A percentile compares a stretch with the other conserved stretches of the same genome.
These are phyloP conservation scores for Sandelia bainsii DNA, from an alignment of 2,797 vertebrate species.

Conservation along the genomic window DNA sequence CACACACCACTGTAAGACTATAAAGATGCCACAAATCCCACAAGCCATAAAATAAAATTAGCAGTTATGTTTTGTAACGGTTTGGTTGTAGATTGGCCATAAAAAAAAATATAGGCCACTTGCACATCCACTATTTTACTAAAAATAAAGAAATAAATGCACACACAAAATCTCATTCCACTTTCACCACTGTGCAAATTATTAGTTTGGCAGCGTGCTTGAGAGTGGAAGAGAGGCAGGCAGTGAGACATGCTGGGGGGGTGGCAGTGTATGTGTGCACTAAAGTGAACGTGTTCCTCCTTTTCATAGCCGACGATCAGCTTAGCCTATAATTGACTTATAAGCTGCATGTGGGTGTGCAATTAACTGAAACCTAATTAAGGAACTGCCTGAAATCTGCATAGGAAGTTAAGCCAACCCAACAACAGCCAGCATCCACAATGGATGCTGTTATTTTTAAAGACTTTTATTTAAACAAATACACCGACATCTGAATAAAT, in stretches of 20 bases:
- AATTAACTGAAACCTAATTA: slow-evolving; percentile 75
- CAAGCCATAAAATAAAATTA: neutral
- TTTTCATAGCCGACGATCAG: slow-evolving; percentile 53
- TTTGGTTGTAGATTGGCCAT: neutral
- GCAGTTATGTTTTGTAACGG: neutral
- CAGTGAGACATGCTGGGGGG: slow-evolving; percentile 21
- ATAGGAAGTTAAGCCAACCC: slow-evolving; percentile 45
- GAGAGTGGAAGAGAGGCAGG: slow-evolving; percentile 13
- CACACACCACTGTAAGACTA: neutral
- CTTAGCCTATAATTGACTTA: slow-evolving; percentile 70
- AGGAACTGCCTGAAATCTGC: slow-evolving; percentile 65
- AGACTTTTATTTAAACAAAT: slow-evolving; percentile 29
- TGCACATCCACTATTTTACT: slow-evolving; percentile 2
- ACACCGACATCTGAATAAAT: slow-evolving; percentile 28
- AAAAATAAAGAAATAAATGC: slow-evolving; percentile 7
- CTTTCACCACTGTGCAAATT: slow-evolving; percentile 31
- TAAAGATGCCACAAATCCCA: neutral
- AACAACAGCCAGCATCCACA: slow-evolving; percentile 27
- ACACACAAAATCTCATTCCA: slow-evolving; percentile 16
- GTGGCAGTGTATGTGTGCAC: neutral
- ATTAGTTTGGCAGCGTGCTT: slow-evolving; percentile 42
- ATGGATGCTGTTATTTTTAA: slow-evolving; percentile 24
- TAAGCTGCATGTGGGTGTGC: slow-evolving; percentile 68
- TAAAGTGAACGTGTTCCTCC: slow-evolving; percentile 31
- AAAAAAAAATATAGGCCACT: slow-evolving; percentile 2